A percentile compares a stretch with the other conserved stretches of the same genome.
Conservation (phyloP, 2,797 vertebrate genomes). For the Microhierax caerulescens region DNA sequence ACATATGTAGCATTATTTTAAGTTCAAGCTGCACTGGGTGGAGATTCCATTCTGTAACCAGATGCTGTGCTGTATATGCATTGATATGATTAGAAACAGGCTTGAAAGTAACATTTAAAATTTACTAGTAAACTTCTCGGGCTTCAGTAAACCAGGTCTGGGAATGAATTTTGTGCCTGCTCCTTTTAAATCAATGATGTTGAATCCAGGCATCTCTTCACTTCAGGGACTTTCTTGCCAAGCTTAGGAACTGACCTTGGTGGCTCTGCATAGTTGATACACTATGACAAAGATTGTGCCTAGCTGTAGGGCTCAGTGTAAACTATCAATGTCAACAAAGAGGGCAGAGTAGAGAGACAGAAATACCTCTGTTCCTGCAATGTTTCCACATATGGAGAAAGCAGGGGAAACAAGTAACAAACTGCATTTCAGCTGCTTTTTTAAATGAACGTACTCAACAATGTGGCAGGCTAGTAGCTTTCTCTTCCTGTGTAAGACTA, state of each 20-base stretch:
- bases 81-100: conserved; percentile 6
- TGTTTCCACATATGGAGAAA: neutral
- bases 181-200: neutral
- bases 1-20: neutral
- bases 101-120: neutral
- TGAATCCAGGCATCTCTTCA: neutral
- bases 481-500: neutral
- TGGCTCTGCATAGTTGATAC: neutral
- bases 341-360: neutral
- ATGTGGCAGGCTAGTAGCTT: neutral
- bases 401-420: neutral
- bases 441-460: neutral
- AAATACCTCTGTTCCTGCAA: neutral
- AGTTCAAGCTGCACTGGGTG: neutral
- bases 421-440: neutral
- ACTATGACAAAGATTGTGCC: neutral
- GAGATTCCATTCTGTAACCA: neutral
- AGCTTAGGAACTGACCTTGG: neutral
- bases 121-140: neutral
- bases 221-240: neutral
- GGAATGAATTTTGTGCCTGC: neutral
- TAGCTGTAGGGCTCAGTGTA: neutral
- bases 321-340: neutral
- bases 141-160: neutral
- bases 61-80: neutral